Base-by-base conservation (phyloP, 2,113 vertebrate genomes). In the Grallaria varia region DNA sequence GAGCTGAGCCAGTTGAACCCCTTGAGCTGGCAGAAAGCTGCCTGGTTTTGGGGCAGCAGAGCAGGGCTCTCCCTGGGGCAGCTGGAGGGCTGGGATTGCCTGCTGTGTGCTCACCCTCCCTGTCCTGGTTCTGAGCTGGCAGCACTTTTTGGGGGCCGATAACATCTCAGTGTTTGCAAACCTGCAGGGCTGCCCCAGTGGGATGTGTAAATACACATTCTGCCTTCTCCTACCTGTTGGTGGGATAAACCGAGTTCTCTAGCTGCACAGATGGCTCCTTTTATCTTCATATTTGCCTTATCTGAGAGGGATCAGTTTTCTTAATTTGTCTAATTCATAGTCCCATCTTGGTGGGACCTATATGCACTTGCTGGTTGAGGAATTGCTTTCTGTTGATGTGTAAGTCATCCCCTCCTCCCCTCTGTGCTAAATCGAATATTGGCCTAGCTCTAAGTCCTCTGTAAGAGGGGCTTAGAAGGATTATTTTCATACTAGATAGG, bases 271-370 rank as follows among this genome's bases (percentile, higher is more conserved):
- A 88, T 93, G 93, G 82, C 55, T 74, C 35, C 84, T 96, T 66
- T 84, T 83, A 67, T 73, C 66, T 84, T 68, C n/a, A 44, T 80
- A 31, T 96, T 94, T 87, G 62, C 89, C 39, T 90, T 88, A 49
- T 74, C 82, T 88, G 72, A 73, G 59, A 68, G 72, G 30, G 55
- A 94, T 94, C 72, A 37, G 67, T 85, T 95, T 63, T 55, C 92
- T 90, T 91, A 50, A 81, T 94, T 95, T 95, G 79, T 83, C 72
- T 90, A 81, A 94, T 94, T 97, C 69, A 2, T 94, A 96, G 94
- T 96, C 92, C 55, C 76, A 59, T 84, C 76, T 67, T 72, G 37
- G 75, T 13, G 63, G 89, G 72, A 55, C 82, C 91, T 63, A 1
- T 39, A 14, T 11, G 60, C 63, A 10, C 63, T 76, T 53, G 49